Evolutionary conservation across 2,113 vertebrate species (phyloP), one percentile per base, ranked within the genome.

Genomic region (Anser cygnoides): DNA sequence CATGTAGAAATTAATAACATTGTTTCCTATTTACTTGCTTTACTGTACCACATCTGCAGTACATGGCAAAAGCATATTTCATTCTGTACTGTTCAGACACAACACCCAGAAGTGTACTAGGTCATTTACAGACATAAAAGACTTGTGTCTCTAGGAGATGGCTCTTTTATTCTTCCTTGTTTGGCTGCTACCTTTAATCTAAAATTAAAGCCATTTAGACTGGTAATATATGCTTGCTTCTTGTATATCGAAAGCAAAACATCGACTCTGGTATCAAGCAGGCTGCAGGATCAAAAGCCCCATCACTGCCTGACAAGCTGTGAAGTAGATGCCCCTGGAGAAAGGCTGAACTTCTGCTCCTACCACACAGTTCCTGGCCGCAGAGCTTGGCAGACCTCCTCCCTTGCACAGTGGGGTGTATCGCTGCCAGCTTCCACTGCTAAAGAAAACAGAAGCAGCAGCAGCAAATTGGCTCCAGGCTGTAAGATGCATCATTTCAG

Each of bases 291-390:
- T 94, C 90, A 96, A 95, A 96, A 83, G 77, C 58, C 79, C n/a
- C 89, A 43, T 46, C 73, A 25, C 58, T 43, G 15, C 4, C 6
- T 91, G 84, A 58, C 89, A 82, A 77, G 61, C 62, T 84, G 21
- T 62, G 93, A 95, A 89, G 92, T 18, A 68, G 41, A 26, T 81
- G 22, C 31, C 90, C 39, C 70, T 52, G 50, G 50, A 94, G 88
- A 89, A 93, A 90, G 62, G 59, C 74, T 96, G 92, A 96, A 89
- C 73, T 94, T 82, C n/a, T 95, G 81, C 70, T 96, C 35, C 37
- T 52, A 50, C 28, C 54, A 21, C 62, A 66, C 37, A 76, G 10
- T 71, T 54, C 20, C 6, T 77, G 87, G 74, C 62, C 2, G 0
- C 46, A 52, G 49, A 92, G 15, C 50, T 31, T 62, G 66, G 86